phyloP scores from a whole-genome alignment of 2,888 invertebrate species.

The Sialis lutaria region DNA sequence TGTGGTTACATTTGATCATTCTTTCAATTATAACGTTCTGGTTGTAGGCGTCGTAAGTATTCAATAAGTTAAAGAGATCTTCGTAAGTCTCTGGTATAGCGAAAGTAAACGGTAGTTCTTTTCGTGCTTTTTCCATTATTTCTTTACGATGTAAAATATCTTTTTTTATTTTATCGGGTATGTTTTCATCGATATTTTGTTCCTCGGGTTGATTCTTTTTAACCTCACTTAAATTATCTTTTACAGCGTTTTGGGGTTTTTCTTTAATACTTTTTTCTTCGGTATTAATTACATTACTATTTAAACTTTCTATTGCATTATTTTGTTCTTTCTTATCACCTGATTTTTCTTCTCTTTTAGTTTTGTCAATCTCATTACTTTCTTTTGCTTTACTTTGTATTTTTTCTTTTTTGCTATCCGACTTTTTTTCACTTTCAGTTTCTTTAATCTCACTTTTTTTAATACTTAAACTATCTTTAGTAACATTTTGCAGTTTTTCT shows the following conservation, averaged over 20 bases:
- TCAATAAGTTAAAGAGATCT: conserved; percentile 40
- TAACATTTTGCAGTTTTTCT: conserved; percentile 7
- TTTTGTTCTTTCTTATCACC: not conserved
- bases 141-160: conserved; percentile 24
- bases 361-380: not conserved
- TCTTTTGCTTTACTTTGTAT: conserved; percentile 5
- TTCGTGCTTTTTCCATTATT: conserved; percentile 33
- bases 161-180: conserved; percentile 15
- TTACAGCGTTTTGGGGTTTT: too few relatives aligned
- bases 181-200: too few relatives aligned
- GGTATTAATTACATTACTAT: not conserved
- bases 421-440: conserved; percentile 10
- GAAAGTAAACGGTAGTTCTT: conserved; percentile 40
- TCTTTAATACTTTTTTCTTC: not conserved
- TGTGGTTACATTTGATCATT: conserved; percentile 77
- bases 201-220: too few relatives aligned
- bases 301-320: too few relatives aligned
- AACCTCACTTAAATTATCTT: too few relatives aligned
- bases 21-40: conserved; percentile 58
- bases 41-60: conserved; percentile 39
- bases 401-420: conserved; percentile 6
- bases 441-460: conserved; percentile 6
- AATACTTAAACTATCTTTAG: conserved; percentile 4
- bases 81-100: conserved; percentile 44
- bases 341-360: conserved; percentile 2